Evolutionary conservation across 2,113 vertebrate species (phyloP).

Genomic region (Meles meles): DNA sequence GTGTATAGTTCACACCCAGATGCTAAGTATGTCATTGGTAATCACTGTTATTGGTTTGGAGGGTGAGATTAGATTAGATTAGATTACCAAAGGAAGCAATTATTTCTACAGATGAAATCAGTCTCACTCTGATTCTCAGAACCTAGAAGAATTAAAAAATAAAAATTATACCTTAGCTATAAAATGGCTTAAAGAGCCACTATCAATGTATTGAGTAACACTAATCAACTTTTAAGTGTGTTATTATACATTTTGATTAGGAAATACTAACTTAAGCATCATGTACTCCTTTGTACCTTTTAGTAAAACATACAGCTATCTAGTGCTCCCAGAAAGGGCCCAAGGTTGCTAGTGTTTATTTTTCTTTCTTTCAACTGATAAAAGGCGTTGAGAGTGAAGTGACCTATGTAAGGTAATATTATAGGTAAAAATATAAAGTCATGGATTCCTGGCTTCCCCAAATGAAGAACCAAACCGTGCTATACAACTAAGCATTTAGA

Average conservation of each 20-base stretch:
- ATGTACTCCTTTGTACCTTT: not conserved
- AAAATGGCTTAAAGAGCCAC: constrained; percentile 1
- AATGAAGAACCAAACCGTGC: not conserved
- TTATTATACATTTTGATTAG: constrained; percentile 20
- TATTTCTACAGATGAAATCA: constrained; percentile 15
- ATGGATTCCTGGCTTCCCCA: not conserved
- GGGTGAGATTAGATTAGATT: not conserved
- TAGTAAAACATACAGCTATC: not conserved
- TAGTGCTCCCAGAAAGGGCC: not conserved
- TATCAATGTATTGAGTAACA: not conserved
- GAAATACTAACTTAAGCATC: not conserved
- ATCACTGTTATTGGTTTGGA: constrained; percentile 5
- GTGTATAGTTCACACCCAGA: not conserved
- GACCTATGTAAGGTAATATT: not conserved
- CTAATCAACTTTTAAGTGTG: not conserved
- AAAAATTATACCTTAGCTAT: constrained; percentile 7
- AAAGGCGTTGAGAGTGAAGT: not conserved
- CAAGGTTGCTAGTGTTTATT: not conserved
- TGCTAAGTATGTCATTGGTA: not conserved
- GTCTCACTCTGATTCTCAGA: not conserved
- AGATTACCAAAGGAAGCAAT: not conserved
- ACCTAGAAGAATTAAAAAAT: constrained; percentile 30
- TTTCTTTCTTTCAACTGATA: not conserved
- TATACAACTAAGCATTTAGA: not conserved
- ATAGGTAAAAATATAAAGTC: not conserved